Evolutionary conservation across 2,888 invertebrate species (phyloP), one percentile per base, ranked within the genome.

Genomic region (Epistrophe eligans): DNA sequence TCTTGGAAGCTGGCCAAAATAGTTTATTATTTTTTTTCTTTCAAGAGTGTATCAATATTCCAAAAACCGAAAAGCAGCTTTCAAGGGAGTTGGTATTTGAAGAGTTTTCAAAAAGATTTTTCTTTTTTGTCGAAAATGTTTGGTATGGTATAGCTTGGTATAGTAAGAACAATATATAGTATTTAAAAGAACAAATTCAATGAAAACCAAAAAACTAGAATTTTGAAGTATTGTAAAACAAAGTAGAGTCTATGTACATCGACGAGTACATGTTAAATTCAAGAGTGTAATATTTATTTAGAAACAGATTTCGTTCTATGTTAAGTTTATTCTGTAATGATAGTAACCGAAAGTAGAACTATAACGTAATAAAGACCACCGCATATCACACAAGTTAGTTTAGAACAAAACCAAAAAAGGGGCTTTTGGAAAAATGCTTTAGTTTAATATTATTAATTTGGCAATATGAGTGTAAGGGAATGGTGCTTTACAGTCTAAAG

Each of bases 1-100:
- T 71, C 76, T 58, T 84, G 79, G 74, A 76, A 43, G 55, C 11
- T 62, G 35, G 74, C 74, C 74, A 79, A 70, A 52, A 74, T 64
- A 57, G 62, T 74, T 79, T 74, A 74, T 84, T 79, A 40, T 74
- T 79, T 70, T 17, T 70, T 45, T 17, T 38, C 62, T 15, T 60
- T 70, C 38, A 40, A 28, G 52, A 66, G 58, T 82, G 52, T 62
- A 72, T 77, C 57, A 66, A 77, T 82, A 72, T 77, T 62, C 28
- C 64, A 50, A 58, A 58, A 64, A 7, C 45, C 15, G 48, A 64
- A 38, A 28, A 48, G 48, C 28, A 11, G 35, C 19, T 15, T 50
- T 50, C 7, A 38, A 62, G n/a, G 13, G 15, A 57, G 66, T 58
- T 67, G 40, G 35, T 64, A 58, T 58, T 48, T 67, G 13, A 77